Evolutionary conservation across 2,113 vertebrate genomes (phyloP).

Genomic region (Zootoca vivipara): DNA sequence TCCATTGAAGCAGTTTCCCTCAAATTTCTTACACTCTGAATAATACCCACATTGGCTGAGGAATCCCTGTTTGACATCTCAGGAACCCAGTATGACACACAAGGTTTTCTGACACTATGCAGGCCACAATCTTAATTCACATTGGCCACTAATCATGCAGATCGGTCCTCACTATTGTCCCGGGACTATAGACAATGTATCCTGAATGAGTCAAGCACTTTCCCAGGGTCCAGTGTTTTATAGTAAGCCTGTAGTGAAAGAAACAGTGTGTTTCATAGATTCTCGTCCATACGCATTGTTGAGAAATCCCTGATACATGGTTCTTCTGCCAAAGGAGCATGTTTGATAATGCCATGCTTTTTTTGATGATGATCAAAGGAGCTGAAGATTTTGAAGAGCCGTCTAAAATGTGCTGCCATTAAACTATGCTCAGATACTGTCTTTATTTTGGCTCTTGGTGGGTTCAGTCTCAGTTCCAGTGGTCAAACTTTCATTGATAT

Average conservation of each 20-base stretch:
- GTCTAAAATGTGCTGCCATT: no score
- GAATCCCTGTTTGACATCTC: neutral
- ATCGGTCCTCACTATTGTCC: no score
- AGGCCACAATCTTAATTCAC: neutral
- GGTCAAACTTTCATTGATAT: no score
- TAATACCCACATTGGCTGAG: no score
- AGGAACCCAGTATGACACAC: neutral
- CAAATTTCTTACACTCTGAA: neutral
- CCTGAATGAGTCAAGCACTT: neutral
- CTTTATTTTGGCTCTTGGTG: no score
- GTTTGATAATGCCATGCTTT: no score
- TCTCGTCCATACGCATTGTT: neutral
- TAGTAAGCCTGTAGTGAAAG: neutral
- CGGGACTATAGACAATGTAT: no score
- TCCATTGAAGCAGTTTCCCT: neutral
- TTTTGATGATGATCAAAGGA: no score
- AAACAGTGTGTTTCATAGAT: neutral
- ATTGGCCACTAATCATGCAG: neutral
- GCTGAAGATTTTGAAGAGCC: no score
- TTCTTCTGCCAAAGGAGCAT: no score
- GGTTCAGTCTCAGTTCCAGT: no score
- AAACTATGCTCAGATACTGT: no score
- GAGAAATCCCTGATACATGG: neutral
- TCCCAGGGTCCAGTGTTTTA: neutral
- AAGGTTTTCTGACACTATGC: neutral